phyloP scores from a whole-genome alignment of 2,113 vertebrate species.

The Callipepla californica region DNA sequence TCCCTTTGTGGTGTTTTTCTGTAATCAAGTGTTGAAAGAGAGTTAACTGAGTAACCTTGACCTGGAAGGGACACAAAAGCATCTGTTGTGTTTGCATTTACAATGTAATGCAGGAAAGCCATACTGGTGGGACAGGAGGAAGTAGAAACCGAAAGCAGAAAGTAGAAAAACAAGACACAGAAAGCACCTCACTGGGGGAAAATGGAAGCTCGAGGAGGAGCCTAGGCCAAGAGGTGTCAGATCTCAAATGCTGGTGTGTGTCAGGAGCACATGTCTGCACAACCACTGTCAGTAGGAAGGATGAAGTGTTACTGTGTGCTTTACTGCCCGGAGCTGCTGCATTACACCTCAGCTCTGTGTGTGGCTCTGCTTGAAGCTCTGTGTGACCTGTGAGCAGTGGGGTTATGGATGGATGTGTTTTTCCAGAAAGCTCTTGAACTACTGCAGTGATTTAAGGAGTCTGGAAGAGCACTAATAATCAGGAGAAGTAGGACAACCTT shows the following conservation, averaged over 20 bases:
- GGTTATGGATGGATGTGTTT: neutral
- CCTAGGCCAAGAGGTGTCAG: neutral
- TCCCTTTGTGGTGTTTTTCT: slow-evolving; percentile 6
- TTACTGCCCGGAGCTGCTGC: neutral
- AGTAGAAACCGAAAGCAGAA: slow-evolving; percentile 5
- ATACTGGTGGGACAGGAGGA: neutral
- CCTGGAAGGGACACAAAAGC: slow-evolving; percentile 44
- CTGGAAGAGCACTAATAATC: slow-evolving; percentile 20
- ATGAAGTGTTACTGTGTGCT: neutral
- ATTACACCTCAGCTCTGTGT: neutral
- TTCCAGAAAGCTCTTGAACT: neutral
- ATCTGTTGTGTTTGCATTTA: slow-evolving; percentile 38
- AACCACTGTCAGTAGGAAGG: neutral
- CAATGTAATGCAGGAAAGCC: neutral
- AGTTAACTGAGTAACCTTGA: slow-evolving; percentile 20
- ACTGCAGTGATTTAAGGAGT: neutral
- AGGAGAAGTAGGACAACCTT: slow-evolving; percentile 41
- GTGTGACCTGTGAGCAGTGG: neutral
- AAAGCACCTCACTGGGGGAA: neutral
- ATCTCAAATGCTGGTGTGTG: neutral
- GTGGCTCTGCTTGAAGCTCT: neutral
- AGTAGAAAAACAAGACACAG: neutral
- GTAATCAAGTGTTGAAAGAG: neutral
- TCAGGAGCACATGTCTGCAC: neutral
- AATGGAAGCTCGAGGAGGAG: neutral